Evolutionary conservation across 2,797 vertebrate genomes (phyloP), one percentile per base, ranked within the genome.

Genomic region (Amphiprion clarkii): DNA sequence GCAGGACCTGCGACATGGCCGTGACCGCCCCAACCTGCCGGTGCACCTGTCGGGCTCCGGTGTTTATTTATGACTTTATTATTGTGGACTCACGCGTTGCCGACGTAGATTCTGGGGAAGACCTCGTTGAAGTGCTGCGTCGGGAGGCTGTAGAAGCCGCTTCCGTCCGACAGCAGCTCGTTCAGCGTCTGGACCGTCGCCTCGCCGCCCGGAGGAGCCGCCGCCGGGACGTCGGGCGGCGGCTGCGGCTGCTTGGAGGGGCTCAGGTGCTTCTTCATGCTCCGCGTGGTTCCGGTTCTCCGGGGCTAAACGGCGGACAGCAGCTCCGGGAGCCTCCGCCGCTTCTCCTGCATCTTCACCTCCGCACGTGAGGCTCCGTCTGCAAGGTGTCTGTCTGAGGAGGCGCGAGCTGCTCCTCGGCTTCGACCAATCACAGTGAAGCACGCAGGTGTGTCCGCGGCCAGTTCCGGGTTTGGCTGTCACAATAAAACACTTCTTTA

Each of bases 41-140:
- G 40, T 42, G 33, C 33, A 36, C 33, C 33, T 36, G 33, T 36
- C 33, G 8, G 33, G 2, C 33, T 36, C 33, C 33, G 27, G 27
- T 27, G 27, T 27, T 27, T 27, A 27, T 27, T 27, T 27, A 27
- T 27, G 27, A 27, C 4, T 27, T 27, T 2, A 27, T 27, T 27
- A 27, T 23, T 44, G 40, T 44, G 40, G 40, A 46, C 98, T 99
- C 94, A 99, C 98, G 97, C 97, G 94, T 99, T 98, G 68, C 98
- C 98, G 93, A 99, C 92, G 95, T 96, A 98, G 88, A 99, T 96
- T 79, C 96, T 92, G 67, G 97, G 97, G 89, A 91, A 96, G 82
- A 99, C 97, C 95, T 99, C 97, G 94, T 98, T 97, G 95, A 96
- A 98, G 84, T 99, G 97, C 62, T 98, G 96, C 62, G 96, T 97